These are phyloP conservation scores for Alsophila aescularia DNA, from an alignment of 2,888 invertebrate genomes.

Conservation along the genomic window DNA sequence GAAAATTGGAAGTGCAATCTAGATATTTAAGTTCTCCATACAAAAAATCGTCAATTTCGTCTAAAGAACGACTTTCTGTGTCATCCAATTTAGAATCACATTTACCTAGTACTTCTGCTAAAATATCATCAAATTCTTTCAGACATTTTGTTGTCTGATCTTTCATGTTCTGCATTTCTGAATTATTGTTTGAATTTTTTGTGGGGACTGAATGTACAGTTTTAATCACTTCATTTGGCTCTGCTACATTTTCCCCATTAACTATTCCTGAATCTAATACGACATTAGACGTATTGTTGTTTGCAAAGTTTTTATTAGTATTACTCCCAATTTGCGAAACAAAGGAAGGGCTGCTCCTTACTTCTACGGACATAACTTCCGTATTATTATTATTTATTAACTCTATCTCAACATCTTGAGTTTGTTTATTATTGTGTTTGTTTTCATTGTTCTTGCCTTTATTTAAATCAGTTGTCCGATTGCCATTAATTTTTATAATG, in stretches of 20 bases:
- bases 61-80: slow-evolving; percentile 4
- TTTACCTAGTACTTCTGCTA: slow-evolving; percentile 15
- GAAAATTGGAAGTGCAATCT: slow-evolving; percentile 2
- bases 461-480: too few relatives aligned
- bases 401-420: neutral
- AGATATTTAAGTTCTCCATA: neutral
- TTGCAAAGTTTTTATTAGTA: too few relatives aligned
- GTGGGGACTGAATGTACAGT: neutral
- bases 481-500: neutral
- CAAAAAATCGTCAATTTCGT: slow-evolving; percentile 26
- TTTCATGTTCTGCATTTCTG: neutral
- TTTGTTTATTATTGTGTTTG: neutral
- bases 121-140: slow-evolving; percentile 27
- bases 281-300: neutral
- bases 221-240: neutral
- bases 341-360: too few relatives aligned
- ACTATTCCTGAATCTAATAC: neutral
- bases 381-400: neutral
- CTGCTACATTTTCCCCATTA: too few relatives aligned
- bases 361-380: neutral
- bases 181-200: neutral
- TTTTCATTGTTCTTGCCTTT: too few relatives aligned
- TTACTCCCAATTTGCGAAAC: neutral
- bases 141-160: slow-evolving; percentile 4
- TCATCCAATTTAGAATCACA: neutral